Conservation (phyloP, 2,113 vertebrate species). For the Cariama cristata region DNA sequence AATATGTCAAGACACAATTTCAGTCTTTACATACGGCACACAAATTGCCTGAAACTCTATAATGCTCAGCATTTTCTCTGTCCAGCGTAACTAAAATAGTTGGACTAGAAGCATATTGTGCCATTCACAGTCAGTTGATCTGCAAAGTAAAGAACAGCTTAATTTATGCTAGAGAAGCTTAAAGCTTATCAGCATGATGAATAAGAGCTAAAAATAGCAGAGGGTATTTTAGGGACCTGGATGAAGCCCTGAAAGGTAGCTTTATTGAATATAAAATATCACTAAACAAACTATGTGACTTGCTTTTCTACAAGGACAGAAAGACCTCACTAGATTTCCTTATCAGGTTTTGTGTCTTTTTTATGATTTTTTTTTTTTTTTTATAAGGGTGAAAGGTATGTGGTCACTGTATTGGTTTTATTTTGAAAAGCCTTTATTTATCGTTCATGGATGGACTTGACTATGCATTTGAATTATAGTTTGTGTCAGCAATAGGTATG, state of each 20-base stretch:
- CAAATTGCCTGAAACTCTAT: background rate
- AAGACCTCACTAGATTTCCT: background rate
- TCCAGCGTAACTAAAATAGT: background rate
- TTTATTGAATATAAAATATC: background rate
- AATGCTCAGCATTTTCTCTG: background rate
- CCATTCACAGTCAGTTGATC: background rate
- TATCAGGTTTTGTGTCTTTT: background rate
- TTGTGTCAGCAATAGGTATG: background rate
- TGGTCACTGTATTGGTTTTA: background rate
- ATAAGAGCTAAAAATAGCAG: background rate
- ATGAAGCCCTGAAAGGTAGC: background rate
- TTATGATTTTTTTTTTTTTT: background rate
- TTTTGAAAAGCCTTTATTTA: constrained; percentile 17
- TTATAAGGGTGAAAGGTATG: background rate
- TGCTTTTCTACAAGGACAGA: background rate
- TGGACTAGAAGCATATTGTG: background rate
- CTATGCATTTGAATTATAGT: background rate
- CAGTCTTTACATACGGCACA: background rate
- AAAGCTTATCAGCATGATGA: background rate
- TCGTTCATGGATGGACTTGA: background rate
- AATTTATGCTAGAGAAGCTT: background rate
- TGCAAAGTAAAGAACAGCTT: background rate
- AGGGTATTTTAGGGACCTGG: background rate
- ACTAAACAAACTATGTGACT: background rate
- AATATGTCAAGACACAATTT: background rate